These are phyloP conservation scores for Acridotheres tristis DNA, from an alignment of 2,797 vertebrate genomes.

Conservation along the genomic window DNA sequence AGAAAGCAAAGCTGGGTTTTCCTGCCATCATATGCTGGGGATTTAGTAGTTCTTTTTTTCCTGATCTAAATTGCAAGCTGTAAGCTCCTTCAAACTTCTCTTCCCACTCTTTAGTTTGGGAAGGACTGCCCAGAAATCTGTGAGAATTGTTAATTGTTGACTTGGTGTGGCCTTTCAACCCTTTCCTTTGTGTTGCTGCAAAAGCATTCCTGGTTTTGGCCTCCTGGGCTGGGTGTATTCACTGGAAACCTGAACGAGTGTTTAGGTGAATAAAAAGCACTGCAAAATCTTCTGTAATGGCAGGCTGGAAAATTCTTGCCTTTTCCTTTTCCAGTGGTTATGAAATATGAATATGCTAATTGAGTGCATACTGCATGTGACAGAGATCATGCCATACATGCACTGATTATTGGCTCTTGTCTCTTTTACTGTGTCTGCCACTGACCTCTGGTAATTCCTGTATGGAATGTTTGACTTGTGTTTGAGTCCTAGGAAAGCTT, in stretches of 20 bases:
- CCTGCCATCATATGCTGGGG: not conserved
- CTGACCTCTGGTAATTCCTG: not conserved
- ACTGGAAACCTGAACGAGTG: not conserved
- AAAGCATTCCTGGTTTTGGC: not conserved
- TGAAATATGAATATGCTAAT: not conserved
- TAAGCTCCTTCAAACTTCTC: not conserved
- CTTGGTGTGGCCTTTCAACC: not conserved
- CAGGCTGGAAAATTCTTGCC: not conserved
- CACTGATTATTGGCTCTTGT: not conserved
- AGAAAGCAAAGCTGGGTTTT: not conserved
- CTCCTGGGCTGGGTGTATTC: not conserved
- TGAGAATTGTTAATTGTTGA: not conserved
- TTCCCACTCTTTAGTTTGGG: not conserved
- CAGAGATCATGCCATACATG: not conserved
- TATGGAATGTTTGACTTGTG: not conserved
- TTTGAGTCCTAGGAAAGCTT: not conserved
- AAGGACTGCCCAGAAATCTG: not conserved
- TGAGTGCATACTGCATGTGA: not conserved
- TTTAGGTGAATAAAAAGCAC: not conserved
- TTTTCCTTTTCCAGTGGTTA: not conserved
- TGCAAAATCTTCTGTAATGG: not conserved
- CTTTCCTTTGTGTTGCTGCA: not conserved
- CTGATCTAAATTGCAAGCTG: not conserved
- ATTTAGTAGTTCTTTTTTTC: not conserved
- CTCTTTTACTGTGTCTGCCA: not conserved